Conservation (phyloP, 2,113 vertebrate genomes). For the Anoura caudifer region DNA sequence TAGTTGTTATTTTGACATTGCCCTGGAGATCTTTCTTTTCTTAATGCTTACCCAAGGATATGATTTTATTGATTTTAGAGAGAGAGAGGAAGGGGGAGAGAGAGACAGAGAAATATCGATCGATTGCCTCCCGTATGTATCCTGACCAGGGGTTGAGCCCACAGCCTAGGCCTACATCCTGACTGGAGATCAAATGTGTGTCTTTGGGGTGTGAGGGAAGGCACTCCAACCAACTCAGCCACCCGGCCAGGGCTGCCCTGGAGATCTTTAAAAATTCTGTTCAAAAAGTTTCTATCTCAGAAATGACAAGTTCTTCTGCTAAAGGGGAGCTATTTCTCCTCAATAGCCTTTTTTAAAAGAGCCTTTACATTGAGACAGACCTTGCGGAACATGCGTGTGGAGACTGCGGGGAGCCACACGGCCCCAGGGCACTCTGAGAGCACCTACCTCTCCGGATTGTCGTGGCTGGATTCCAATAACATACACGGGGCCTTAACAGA, state of each 20-base stretch:
- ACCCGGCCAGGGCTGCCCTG: background rate
- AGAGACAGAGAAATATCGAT: too few relatives aligned
- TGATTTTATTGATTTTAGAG: too few relatives aligned
- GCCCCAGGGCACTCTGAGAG: background rate
- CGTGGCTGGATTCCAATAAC: background rate
- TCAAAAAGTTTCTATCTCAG: background rate
- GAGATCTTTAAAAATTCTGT: background rate
- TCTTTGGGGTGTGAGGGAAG: too few relatives aligned
- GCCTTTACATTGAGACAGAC: background rate
- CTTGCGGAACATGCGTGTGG: background rate
- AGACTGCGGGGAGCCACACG: background rate
- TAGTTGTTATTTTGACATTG: background rate
- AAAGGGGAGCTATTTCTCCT: background rate
- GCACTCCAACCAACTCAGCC: too few relatives aligned
- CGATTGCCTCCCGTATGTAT: too few relatives aligned
- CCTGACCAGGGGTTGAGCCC: too few relatives aligned
- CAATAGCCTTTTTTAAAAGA: background rate
- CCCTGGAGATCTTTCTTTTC: background rate
- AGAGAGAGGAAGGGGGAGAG: too few relatives aligned
- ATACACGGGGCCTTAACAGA: accelerated
- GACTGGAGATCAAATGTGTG: too few relatives aligned
- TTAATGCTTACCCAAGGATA: too few relatives aligned
- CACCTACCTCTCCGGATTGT: too few relatives aligned
- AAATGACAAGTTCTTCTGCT: background rate
- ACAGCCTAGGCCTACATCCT: too few relatives aligned